Conservation (phyloP, 2,113 vertebrate species). For the Tautogolabrus adspersus region DNA sequence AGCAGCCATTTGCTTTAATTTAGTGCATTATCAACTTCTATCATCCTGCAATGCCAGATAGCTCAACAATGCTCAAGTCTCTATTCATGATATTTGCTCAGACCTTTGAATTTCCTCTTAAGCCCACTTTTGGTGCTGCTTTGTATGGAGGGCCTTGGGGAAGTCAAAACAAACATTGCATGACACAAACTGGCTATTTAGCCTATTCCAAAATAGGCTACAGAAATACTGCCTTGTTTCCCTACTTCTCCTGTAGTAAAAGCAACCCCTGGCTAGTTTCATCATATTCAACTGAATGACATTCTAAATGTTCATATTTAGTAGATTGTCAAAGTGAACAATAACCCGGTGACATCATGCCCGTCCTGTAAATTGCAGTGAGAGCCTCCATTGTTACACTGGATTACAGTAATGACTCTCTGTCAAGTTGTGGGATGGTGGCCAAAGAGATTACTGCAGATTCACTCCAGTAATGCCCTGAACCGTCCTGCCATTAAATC, state of each 20-base stretch:
- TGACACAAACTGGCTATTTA: not conserved
- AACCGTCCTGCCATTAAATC: conserved; percentile 27
- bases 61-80: too few species aligned
- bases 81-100: too few species aligned
- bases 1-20: too few species aligned
- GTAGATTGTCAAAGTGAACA: conserved; percentile 15
- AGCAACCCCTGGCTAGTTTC: not conserved
- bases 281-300: not conserved
- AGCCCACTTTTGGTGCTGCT: not conserved
- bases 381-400: conserved; percentile 51
- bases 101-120: not conserved
- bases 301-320: not conserved
- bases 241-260: not conserved
- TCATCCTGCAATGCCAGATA: too few species aligned
- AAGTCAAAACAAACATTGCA: conserved; percentile 29
- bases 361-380: conserved; percentile 22
- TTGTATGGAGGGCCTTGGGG: conserved; percentile 20
- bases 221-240: too few species aligned
- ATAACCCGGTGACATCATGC: conserved; percentile 31
- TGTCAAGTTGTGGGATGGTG: conserved; percentile 50
- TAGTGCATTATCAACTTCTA: too few species aligned
- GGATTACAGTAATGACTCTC: conserved; percentile 43
- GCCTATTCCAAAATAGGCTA: too few species aligned
- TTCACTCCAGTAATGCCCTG: conserved; percentile 33
- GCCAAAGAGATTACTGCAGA: conserved; percentile 65